These are phyloP conservation scores for Gallirallus australis DNA, from an alignment of 2,797 vertebrate genomes.

Conservation along the genomic window DNA sequence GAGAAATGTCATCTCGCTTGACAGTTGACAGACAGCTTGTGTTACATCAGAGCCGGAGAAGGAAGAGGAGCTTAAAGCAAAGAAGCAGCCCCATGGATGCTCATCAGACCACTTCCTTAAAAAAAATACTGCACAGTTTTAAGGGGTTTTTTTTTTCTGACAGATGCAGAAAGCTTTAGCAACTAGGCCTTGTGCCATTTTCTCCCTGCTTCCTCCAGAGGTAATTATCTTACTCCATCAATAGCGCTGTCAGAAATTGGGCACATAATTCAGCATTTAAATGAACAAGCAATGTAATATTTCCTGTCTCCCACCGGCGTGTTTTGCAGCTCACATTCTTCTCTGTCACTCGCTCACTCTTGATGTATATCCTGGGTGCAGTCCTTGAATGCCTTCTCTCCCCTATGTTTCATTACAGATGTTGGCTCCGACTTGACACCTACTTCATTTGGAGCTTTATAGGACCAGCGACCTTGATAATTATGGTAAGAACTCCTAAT, in stretches of 20 bases:
- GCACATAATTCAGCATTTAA: constrained; percentile 82
- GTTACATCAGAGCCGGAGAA: constrained; percentile 54
- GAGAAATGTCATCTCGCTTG: constrained; percentile 62
- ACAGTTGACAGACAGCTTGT: constrained; percentile 70
- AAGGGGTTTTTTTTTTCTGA: constrained; percentile 9
- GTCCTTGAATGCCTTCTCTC: constrained; percentile 78
- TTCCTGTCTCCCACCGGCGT: constrained; percentile 79
- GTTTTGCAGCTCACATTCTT: constrained; percentile 81
- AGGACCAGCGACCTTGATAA: constrained; percentile 98
- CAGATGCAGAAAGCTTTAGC: constrained; percentile 62
- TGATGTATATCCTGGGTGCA: constrained; percentile 81
- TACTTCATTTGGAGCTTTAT: constrained; percentile 99
- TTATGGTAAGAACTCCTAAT: constrained; percentile 95
- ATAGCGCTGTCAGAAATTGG: constrained; percentile 77
- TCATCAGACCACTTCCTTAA: neutral
- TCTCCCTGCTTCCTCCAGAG: constrained; percentile 71
- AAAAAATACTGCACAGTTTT: rapidly evolving
- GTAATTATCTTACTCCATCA: constrained; percentile 81
- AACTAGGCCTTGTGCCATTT: constrained; percentile 67
- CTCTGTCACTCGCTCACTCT: constrained; percentile 80
- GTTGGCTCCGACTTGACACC: constrained; percentile 98
- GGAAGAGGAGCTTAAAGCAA: constrained; percentile 59
- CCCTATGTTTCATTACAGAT: constrained; percentile 87
- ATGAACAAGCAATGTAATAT: constrained; percentile 83
- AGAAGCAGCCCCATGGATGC: constrained; percentile 21